Evolutionary conservation across 1,140 invertebrate species (phyloP), one percentile per base, ranked within the genome.

Genomic region (Cotesia typhae): DNA sequence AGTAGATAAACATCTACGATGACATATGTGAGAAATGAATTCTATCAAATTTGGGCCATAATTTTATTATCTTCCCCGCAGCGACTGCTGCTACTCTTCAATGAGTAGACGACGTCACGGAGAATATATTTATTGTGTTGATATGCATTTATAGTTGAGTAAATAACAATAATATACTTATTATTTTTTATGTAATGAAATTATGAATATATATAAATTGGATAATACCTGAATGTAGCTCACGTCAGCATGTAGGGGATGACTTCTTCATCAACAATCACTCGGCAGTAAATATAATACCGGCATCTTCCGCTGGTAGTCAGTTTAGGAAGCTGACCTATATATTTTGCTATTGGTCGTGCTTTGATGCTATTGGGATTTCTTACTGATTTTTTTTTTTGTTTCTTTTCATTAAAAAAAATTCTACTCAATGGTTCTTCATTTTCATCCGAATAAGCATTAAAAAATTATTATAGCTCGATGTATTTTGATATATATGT

Each of bases 191-290:
- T 83, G 82, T 74, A 84, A 84, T 84, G 81, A 84, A 74, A 86
- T 84, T 86, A 87, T 87, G 83, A 85, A 85, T 84, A 87, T 76
- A 74, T 84, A 87, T 87, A 86, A 87, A 86, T 86, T 87, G 85
- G 85, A 87, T 85, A 87, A 87, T 87, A 87, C 85, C 85, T 87
- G 85, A 84, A 85, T 87, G 83, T 81, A 82, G 81, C 84, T 84
- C 74, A 75, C 85, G 81, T 80, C 84, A 86, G 81, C 84, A 86
- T 79, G 84, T 80, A 84, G 83, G 84, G 84, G 85, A 83, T 85
- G 85, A 79, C 83, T 85, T 86, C 85, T 87, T 87, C 85, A 86
- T 85, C 81, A 79, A 87, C 80, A 87, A 85, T 84, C 84, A 87
- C 82, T 85, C 83, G 83, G 85, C 85, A 87, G 82, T 86, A 82